Conservation (phyloP, 2,113 vertebrate genomes). For the Suricata suricatta region DNA sequence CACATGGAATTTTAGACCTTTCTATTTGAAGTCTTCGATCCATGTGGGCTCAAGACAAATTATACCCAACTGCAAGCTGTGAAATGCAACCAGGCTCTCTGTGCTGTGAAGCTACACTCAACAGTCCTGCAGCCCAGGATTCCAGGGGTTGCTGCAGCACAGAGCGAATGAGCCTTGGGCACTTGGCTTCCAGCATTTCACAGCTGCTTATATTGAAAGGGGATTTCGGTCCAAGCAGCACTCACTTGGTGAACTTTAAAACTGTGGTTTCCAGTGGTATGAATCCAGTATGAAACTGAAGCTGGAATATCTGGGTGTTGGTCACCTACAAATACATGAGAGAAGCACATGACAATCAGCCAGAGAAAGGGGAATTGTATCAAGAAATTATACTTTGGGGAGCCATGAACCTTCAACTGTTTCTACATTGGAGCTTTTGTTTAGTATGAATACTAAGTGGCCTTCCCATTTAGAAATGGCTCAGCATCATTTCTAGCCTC, state of each 20-base stretch:
- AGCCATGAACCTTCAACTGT: background rate
- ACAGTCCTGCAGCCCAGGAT: background rate
- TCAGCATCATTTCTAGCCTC: background rate
- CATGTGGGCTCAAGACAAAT: background rate
- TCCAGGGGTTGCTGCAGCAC: rapidly evolving
- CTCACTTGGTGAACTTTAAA: slow-evolving; percentile 98
- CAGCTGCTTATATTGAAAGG: background rate
- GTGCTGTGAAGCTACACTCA: background rate
- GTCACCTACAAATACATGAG: slow-evolving; percentile 88
- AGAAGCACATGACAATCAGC: background rate
- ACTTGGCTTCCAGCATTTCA: background rate
- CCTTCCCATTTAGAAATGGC: background rate
- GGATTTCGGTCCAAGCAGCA: slow-evolving; percentile 34
- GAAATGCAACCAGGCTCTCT: background rate
- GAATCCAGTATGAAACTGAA: slow-evolving; percentile 99
- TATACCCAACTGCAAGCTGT: background rate
- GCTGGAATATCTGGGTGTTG: slow-evolving; percentile 99
- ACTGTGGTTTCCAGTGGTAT: slow-evolving; percentile 93
- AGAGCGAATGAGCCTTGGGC: rapidly evolving
- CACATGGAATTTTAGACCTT: background rate
- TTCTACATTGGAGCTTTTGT: background rate
- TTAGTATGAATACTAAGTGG: background rate
- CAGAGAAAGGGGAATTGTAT: background rate
- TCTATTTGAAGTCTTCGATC: background rate
- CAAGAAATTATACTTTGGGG: background rate